Percentiles rank a stretch among this genome's conserved stretches.
phyloP scores from a whole-genome alignment of 2,113 vertebrate genomes.

The Limnothrissa miodon region DNA sequence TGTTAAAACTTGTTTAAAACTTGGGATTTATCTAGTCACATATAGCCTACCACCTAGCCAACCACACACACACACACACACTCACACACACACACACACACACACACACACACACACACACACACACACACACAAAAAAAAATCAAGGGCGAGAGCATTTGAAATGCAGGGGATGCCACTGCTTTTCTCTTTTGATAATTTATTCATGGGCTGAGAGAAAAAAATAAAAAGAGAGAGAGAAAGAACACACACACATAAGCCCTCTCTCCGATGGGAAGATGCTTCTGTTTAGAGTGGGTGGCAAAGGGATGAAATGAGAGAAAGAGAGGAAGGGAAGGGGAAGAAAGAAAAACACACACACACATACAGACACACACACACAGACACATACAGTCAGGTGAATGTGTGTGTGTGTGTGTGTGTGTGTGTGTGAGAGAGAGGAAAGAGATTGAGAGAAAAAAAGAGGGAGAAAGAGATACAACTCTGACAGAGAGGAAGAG shows the following conservation, averaged over 20 bases:
- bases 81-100: not conserved
- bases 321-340: not conserved
- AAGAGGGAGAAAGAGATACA: not conserved
- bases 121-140: slow-evolving; percentile 24
- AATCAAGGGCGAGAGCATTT: slow-evolving; percentile 52
- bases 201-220: slow-evolving; percentile 64
- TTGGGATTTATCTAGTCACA: too few species aligned
- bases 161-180: slow-evolving; percentile 50
- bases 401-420: not conserved
- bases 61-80: not conserved
- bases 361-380: too few species aligned
- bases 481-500: slow-evolving; percentile 1
- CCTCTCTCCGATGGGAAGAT: slow-evolving; percentile 52
- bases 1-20: too few species aligned
- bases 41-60: too few species aligned
- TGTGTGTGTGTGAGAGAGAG: not conserved
- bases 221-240: slow-evolving; percentile 47
- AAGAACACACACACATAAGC: slow-evolving; percentile 55
- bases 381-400: slow-evolving; percentile 25
- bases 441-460: not conserved
- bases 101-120: slow-evolving; percentile 33
- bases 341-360: not conserved
- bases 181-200: slow-evolving; percentile 68
- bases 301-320: not conserved
- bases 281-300: slow-evolving; percentile 39